Conservation (phyloP, 2,113 vertebrate genomes). For the Dendropsophus ebraccatus region DNA sequence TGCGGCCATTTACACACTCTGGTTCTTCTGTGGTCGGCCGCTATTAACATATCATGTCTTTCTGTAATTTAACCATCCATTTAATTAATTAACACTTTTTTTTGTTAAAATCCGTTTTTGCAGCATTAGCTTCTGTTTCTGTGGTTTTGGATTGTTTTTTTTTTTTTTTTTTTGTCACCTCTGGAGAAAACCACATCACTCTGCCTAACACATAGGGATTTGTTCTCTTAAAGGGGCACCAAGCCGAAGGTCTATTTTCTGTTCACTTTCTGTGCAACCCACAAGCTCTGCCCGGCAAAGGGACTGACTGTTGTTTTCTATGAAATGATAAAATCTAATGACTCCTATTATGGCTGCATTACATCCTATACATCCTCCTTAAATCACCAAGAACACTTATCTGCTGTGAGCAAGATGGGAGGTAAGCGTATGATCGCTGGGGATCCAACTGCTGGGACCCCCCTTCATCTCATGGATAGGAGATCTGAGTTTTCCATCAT, state of each 20-base stretch:
- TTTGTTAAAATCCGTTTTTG: conserved; percentile 15
- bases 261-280: neutral
- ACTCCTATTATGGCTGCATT: no score
- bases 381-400: no score
- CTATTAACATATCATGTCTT: neutral
- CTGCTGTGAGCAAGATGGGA: no score
- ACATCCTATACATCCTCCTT: no score
- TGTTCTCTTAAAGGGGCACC: neutral
- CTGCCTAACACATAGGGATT: neutral
- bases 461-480: no score
- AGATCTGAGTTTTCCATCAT: no score
- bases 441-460: no score
- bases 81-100: neutral
- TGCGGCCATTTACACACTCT: neutral
- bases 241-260: neutral
- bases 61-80: conserved; percentile 19
- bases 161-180: no score
- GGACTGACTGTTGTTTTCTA: no score
- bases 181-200: conserved; percentile 20
- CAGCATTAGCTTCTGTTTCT: neutral
- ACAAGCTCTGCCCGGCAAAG: no score
- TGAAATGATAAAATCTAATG: no score
- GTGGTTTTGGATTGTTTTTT: conserved; percentile 29
- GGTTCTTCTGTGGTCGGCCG: neutral
- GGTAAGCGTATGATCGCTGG: no score